Conservation (phyloP, 2,113 vertebrate species). For the Mola mola region DNA sequence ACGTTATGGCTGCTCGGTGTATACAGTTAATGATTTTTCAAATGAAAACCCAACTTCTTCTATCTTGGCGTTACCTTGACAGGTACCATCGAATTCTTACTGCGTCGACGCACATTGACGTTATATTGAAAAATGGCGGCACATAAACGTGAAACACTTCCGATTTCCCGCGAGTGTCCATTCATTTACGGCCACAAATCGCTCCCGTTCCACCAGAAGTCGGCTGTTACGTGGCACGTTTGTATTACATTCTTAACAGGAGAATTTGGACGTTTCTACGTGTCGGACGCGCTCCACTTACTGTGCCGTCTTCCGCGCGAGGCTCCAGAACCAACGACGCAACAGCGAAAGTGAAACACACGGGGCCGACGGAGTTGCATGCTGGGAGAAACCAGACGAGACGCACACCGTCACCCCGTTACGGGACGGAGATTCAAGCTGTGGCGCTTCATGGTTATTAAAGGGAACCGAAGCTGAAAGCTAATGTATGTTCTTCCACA, state of each 20-base stretch:
- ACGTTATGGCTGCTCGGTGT: too few species aligned
- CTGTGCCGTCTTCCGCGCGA: not conserved
- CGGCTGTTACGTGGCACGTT: too few species aligned
- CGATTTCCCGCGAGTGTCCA: conserved; percentile 11
- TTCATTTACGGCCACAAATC: not conserved
- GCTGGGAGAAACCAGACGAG: conserved; percentile 31
- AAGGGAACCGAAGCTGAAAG: not conserved
- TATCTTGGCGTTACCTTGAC: too few species aligned
- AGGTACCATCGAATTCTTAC: too few species aligned
- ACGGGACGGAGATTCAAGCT: not conserved
- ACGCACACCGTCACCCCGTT: not conserved
- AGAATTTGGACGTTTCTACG: too few species aligned
- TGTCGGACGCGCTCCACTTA: conserved; percentile 2
- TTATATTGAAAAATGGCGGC: not conserved
- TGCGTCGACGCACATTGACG: too few species aligned
- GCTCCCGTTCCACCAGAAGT: not conserved
- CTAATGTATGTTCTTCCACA: too few species aligned
- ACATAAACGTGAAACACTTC: conserved; percentile 17
- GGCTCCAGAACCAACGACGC: not conserved
- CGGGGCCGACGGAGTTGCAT: conserved; percentile 33
- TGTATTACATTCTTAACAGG: too few species aligned
- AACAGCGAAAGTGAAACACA: conserved; percentile 69
- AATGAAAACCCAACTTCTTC: too few species aligned
- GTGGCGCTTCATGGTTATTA: not conserved
- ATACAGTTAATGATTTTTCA: too few species aligned